Percentiles rank a stretch among this genome's conserved stretches.
Conservation (phyloP, 2,888 invertebrate genomes). For the Teinopalpus imperialis region DNA sequence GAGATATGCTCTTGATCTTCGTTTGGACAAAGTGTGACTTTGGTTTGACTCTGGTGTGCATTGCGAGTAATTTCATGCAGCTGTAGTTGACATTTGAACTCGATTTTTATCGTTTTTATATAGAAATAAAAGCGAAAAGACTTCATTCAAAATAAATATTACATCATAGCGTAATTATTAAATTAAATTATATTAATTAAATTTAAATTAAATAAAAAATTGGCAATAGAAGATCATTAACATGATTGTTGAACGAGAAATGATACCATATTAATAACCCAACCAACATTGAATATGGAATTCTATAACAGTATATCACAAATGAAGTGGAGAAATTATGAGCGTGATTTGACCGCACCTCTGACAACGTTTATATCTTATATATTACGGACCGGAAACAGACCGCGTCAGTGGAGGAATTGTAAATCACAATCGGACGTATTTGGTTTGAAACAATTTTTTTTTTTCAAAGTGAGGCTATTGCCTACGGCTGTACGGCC, state of each 20-base stretch:
- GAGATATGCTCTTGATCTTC: too few species aligned
- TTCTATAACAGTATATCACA: slow-evolving; percentile 25
- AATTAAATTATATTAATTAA: too few species aligned
- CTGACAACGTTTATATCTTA: slow-evolving; percentile 3
- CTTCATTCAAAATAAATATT: too few species aligned
- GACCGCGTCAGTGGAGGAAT: slow-evolving; percentile 3
- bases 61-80: too few species aligned
- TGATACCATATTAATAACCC: slow-evolving; percentile 1
- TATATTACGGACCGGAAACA: slow-evolving; percentile 23
- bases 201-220: too few species aligned
- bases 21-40: too few species aligned
- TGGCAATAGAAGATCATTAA: too few species aligned
- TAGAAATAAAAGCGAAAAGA: too few species aligned
- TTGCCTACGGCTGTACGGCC: slow-evolving; percentile 4
- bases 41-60: too few species aligned
- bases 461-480: slow-evolving; percentile 1
- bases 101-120: too few species aligned
- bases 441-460: slow-evolving; percentile 20
- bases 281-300: slow-evolving; percentile 9
- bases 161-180: too few species aligned
- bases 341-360: slow-evolving; percentile 14
- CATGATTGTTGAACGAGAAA: slow-evolving; percentile 2
- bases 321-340: slow-evolving; percentile 16
- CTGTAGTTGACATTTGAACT: too few species aligned
- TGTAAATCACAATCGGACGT: slow-evolving; percentile 19